phyloP scores from a whole-genome alignment of 1,140 invertebrate genomes.

The Drosophila carrolli region DNA sequence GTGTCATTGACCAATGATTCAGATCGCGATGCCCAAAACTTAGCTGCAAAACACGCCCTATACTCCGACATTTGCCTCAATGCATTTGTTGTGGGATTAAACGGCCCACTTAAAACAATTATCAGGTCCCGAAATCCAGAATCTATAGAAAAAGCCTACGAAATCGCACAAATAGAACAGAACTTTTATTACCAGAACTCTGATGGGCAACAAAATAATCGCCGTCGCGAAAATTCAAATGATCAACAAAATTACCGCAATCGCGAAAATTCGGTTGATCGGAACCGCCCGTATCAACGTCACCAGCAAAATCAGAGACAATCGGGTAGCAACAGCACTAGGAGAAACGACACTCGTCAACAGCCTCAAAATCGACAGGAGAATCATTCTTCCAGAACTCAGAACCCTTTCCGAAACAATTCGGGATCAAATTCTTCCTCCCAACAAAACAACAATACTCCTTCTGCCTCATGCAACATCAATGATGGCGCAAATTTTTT shows the following conservation, averaged over 20 bases:
- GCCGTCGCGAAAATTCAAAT: no score
- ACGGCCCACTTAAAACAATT: slow-evolving; percentile 4
- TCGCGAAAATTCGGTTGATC: no score
- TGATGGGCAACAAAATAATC: no score
- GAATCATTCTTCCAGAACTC: neutral
- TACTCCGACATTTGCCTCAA: slow-evolving; percentile 9
- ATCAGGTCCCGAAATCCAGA: slow-evolving; percentile 1
- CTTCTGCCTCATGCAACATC: slow-evolving; percentile 11
- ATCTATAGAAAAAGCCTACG: neutral
- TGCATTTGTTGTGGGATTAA: slow-evolving; percentile 5
- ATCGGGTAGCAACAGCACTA: neutral
- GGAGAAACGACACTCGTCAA: no score
- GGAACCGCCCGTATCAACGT: no score
- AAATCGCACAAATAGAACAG: neutral
- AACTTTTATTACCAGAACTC: neutral
- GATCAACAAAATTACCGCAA: no score
- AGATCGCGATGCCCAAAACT: neutral
- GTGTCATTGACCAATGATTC: slow-evolving; percentile 3
- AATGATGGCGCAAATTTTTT: slow-evolving; percentile 11
- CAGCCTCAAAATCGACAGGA: neutral
- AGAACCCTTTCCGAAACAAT: slow-evolving; percentile 3
- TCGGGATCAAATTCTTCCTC: neutral
- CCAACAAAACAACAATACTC: neutral
- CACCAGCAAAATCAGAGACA: no score
- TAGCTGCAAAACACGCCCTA: neutral